Evolutionary conservation across 1,140 invertebrate genomes (phyloP).

Genomic region (Anastrepha ludens): DNA sequence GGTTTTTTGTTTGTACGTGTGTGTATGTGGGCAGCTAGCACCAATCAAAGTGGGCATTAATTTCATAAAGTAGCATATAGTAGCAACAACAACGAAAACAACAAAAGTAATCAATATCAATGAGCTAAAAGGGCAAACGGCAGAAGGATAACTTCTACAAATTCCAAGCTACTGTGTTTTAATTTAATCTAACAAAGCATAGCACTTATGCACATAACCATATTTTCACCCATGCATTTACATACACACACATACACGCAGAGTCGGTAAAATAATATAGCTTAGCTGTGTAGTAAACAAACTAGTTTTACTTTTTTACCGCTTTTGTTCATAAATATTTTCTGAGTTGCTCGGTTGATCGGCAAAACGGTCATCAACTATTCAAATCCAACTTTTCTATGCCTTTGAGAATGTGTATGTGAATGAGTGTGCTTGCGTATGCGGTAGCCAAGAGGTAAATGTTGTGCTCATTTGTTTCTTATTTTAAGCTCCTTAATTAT

Average conservation of each 20-base stretch:
- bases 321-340: constrained; percentile 31
- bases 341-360: constrained; percentile 13
- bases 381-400: constrained; percentile 36
- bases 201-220: background rate
- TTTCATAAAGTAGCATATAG: constrained; percentile 48
- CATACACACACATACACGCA: background rate
- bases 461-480: constrained; percentile 33
- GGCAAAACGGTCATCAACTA: constrained; percentile 33
- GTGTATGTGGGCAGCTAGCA: background rate
- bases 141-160: background rate
- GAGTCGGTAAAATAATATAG: background rate
- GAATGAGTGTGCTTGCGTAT: background rate
- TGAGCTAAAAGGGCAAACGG: background rate
- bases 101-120: constrained; percentile 42
- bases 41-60: constrained; percentile 52
- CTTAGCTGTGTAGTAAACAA: background rate
- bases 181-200: constrained; percentile 49
- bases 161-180: constrained; percentile 29
- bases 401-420: background rate
- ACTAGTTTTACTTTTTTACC: background rate
- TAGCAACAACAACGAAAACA: background rate
- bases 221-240: background rate
- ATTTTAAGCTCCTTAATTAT: constrained; percentile 45
- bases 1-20: background rate
- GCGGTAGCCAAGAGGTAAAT: background rate